Conservation (phyloP, 2,888 invertebrate species). For the Hyppa rectilinea region DNA sequence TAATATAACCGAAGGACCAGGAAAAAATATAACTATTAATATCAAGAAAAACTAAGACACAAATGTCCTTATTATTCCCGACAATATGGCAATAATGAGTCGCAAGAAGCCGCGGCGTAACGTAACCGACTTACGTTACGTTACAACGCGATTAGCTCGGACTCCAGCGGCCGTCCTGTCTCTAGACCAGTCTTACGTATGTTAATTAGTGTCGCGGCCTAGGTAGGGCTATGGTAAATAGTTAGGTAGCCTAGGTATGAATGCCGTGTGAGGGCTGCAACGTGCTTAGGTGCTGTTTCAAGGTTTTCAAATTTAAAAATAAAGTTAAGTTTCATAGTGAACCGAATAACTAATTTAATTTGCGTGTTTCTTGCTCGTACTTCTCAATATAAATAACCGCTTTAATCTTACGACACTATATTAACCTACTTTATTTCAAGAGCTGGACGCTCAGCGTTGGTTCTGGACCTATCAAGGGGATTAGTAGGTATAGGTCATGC, state of each 20-base stretch:
- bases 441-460: not conserved
- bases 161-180: conserved; percentile 24
- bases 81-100: conserved; percentile 22
- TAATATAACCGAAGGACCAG: not conserved
- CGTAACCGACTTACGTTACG: conserved; percentile 40
- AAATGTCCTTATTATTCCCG: conserved; percentile 20
- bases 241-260: not conserved
- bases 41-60: conserved; percentile 11
- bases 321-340: not conserved
- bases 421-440: not conserved
- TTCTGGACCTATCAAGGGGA: not conserved
- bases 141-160: conserved; percentile 52
- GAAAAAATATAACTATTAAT: conserved; percentile 21
- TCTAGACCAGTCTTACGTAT: conserved; percentile 56
- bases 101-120: conserved; percentile 15
- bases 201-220: conserved; percentile 52
- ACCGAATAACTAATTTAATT: not conserved
- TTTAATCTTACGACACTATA: not conserved
- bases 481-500: no score
- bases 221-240: conserved; percentile 33
- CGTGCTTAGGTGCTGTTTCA: not conserved
- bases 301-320: conserved; percentile 5
- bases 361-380: no score
- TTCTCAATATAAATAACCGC: not conserved
- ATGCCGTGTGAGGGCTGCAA: conserved; percentile 1